Conservation (phyloP, 2,113 vertebrate genomes). For the Amia ocellicauda region DNA sequence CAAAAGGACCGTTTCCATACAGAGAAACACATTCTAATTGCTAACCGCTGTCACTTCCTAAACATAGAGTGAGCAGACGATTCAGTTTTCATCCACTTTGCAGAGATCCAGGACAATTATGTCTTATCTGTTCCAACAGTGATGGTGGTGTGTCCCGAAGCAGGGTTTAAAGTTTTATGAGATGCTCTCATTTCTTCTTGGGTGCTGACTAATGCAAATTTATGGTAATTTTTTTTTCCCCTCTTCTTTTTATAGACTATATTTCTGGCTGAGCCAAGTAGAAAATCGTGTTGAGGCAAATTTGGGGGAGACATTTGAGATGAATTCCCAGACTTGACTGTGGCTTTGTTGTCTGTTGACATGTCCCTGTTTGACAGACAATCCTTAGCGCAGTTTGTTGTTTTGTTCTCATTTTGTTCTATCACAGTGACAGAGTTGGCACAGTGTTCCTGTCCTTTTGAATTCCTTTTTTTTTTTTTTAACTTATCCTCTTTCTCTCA, state of each 20-base stretch:
- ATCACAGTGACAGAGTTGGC: too few species aligned
- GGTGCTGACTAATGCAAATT: slow-evolving; percentile 7
- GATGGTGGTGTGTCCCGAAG: not conserved
- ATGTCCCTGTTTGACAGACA: not conserved
- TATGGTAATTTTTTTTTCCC: not conserved
- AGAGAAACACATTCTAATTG: too few species aligned
- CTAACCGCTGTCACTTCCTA: not conserved
- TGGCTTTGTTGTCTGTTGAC: not conserved
- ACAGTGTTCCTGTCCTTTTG: not conserved
- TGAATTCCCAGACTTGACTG: not conserved
- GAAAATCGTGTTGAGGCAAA: not conserved
- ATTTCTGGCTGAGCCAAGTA: not conserved
- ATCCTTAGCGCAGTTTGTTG: not conserved
- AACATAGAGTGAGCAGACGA: not conserved
- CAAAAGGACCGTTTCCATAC: too few species aligned
- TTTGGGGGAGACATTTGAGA: not conserved
- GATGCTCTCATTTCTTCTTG: not conserved
- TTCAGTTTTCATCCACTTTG: not conserved
- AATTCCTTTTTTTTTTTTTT: slow-evolving; percentile 9
- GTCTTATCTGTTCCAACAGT: not conserved
- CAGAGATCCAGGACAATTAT: not conserved
- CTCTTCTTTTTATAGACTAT: not conserved
- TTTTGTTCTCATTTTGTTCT: not conserved
- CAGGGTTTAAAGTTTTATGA: slow-evolving; percentile 1
- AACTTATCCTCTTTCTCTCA: too few species aligned